These are phyloP conservation scores for Eugnorisma glareosa DNA, from an alignment of 2,888 invertebrate genomes.

Conservation along the genomic window DNA sequence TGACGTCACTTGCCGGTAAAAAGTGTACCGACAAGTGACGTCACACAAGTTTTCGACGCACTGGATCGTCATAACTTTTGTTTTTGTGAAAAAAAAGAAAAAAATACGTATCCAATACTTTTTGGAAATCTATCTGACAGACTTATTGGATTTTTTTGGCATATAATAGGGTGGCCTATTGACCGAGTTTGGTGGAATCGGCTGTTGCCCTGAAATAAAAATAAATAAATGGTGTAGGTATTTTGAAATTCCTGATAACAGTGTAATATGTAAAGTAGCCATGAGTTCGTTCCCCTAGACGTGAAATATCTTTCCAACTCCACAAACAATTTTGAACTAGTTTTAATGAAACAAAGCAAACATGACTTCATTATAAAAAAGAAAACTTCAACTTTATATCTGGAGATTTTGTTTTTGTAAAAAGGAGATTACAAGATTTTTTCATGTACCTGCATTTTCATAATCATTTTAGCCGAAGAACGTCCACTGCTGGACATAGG, in stretches of 20 bases:
- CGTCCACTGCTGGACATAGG: no score
- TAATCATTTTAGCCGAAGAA: no score
- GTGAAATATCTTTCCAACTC: constrained; percentile 33
- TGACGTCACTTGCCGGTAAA: no score
- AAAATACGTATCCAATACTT: no score
- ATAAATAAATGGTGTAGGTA: constrained; percentile 5
- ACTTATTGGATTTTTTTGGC: no score
- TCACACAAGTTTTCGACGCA: no score
- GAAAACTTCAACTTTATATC: constrained; percentile 32
- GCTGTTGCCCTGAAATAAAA: neutral
- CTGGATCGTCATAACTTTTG: no score
- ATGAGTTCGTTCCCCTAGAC: constrained; percentile 31
- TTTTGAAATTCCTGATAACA: constrained; percentile 19
- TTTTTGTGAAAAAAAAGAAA: no score
- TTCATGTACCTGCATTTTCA: neutral
- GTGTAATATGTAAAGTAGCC: constrained; percentile 7
- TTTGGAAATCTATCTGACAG: no score
- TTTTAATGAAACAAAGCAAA: constrained; percentile 51
- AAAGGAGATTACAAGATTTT: constrained; percentile 25
- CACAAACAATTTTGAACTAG: constrained; percentile 42
- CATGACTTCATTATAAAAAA: constrained; percentile 38
- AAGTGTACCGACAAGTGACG: no score
- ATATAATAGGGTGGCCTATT: no score
- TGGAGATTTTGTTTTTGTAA: constrained; percentile 12
- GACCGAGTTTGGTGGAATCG: constrained; percentile 3